Evolutionary conservation across 2,113 vertebrate genomes (phyloP).

Genomic region (Archocentrus centrarchus): DNA sequence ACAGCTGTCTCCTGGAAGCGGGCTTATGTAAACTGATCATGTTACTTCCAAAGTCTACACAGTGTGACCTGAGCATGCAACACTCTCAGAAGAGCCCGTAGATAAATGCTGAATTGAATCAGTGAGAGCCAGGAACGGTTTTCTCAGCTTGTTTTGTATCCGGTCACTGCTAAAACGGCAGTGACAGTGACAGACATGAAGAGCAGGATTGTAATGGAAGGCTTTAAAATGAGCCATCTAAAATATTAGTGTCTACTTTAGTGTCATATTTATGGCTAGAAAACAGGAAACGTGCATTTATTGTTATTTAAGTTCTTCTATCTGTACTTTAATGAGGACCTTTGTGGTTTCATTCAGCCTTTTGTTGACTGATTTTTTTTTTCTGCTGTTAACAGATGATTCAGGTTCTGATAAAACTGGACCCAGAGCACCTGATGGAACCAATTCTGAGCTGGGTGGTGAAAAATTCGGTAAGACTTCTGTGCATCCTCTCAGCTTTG

Average conservation of each 20-base stretch:
- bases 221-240: not conserved
- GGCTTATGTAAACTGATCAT: slow-evolving; percentile 77
- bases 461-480: slow-evolving; percentile 90
- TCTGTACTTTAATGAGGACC: not conserved
- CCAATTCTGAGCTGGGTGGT: slow-evolving; percentile 76
- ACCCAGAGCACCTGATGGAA: slow-evolving; percentile 60
- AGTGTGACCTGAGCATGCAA: slow-evolving; percentile 63
- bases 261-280: not conserved
- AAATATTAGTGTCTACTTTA: not conserved
- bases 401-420: slow-evolving; percentile 82
- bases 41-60: slow-evolving; percentile 69
- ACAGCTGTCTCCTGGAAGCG: slow-evolving; percentile 78
- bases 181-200: not conserved
- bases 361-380: not conserved
- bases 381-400: slow-evolving; percentile 82
- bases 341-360: not conserved
- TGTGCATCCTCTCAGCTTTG: not conserved
- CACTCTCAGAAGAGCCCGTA: slow-evolving; percentile 38
- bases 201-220: not conserved
- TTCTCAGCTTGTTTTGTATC: slow-evolving; percentile 4
- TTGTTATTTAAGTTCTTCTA: not conserved
- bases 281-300: not conserved
- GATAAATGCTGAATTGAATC: slow-evolving; percentile 55
- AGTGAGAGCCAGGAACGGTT: slow-evolving; percentile 31
- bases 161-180: not conserved